phyloP scores from a whole-genome alignment of 1,140 invertebrate species.

The Drosophila neocordata region DNA sequence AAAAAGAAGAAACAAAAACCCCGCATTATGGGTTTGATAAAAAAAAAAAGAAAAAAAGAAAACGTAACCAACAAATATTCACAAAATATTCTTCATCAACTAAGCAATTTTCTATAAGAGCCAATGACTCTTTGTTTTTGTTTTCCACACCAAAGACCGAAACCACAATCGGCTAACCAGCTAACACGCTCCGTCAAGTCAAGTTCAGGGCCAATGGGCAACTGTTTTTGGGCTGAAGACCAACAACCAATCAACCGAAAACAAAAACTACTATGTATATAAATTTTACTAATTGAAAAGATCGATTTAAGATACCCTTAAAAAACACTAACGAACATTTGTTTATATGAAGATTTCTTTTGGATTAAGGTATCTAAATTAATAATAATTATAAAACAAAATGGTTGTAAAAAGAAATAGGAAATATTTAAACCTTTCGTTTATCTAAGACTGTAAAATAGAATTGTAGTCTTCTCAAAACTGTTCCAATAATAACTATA shows the following conservation, averaged over 20 bases:
- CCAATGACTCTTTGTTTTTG: slow-evolving; percentile 57
- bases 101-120: slow-evolving; percentile 55
- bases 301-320: background rate
- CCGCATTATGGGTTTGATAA: slow-evolving; percentile 43
- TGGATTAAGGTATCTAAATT: too few species aligned
- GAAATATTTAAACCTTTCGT: too few species aligned
- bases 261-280: background rate
- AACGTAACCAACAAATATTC: slow-evolving; percentile 36
- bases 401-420: too few species aligned
- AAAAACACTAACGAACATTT: too few species aligned
- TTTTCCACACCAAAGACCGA: slow-evolving; percentile 40
- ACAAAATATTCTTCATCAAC: slow-evolving; percentile 57
- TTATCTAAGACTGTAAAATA: too few species aligned
- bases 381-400: too few species aligned
- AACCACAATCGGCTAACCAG: slow-evolving; percentile 4
- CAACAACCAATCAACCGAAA: slow-evolving; percentile 3
- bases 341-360: too few species aligned
- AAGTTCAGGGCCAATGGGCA: slow-evolving; percentile 69
- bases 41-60: slow-evolving; percentile 51
- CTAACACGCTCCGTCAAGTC: slow-evolving; percentile 44
- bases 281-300: background rate
- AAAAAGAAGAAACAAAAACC: slow-evolving; percentile 21
- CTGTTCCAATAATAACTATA: too few species aligned
- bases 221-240: slow-evolving; percentile 12
- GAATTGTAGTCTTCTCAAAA: too few species aligned